These are phyloP conservation scores for Heptranchias perlo DNA, from an alignment of 2,113 vertebrate species.

Conservation along the genomic window DNA sequence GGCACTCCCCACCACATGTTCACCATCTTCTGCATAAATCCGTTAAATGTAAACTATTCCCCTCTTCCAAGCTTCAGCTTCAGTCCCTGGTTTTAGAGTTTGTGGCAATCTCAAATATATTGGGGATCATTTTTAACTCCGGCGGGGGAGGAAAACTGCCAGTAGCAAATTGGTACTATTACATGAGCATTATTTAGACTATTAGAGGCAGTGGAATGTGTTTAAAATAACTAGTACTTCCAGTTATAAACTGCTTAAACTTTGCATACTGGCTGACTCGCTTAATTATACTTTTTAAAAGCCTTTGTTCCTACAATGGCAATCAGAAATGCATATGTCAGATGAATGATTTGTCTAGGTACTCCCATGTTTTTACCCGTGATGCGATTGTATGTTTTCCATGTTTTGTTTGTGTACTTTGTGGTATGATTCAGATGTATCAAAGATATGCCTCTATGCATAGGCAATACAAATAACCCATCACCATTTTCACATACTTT, in stretches of 20 bases:
- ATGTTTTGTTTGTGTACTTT: neutral
- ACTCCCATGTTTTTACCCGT: neutral
- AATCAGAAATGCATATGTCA: neutral
- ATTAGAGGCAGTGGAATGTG: neutral
- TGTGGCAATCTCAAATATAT: no score
- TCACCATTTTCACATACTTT: neutral
- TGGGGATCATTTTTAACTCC: no score
- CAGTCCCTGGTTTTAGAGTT: no score
- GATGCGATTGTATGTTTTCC: neutral
- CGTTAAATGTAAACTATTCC: no score
- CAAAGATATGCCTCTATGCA: neutral
- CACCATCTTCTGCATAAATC: no score
- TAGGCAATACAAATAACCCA: neutral
- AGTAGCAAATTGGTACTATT: no score
- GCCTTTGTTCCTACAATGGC: neutral
- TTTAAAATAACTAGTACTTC: neutral
- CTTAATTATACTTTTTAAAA: neutral
- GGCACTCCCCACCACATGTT: no score
- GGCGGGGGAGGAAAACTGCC: no score
- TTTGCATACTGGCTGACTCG: neutral
- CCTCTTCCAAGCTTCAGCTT: no score
- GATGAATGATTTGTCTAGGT: neutral
- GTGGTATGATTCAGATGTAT: neutral
- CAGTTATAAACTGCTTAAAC: neutral
- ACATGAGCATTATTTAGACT: neutral